Evolutionary conservation across 2,888 invertebrate species (phyloP), one percentile per base, ranked within the genome.

Genomic region (Iselma pallidipennis): DNA sequence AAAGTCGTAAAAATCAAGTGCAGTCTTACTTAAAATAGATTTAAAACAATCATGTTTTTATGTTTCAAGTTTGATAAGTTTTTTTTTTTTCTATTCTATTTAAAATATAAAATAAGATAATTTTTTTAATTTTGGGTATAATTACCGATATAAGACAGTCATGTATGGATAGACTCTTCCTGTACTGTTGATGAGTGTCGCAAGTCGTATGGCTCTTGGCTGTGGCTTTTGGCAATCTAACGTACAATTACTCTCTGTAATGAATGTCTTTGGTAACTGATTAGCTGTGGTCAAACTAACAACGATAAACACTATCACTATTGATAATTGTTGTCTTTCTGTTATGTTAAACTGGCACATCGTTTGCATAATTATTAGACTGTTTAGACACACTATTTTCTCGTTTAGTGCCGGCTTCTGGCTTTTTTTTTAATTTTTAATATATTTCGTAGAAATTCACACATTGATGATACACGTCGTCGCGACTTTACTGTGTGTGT

Each of bases 91-190:
- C 7, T 25, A n/a, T n/a, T n/a, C n/a, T n/a, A n/a, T n/a, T n/a
- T n/a, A n/a, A n/a, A n/a, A n/a, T n/a, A n/a, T n/a, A n/a, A n/a
- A n/a, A n/a, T n/a, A n/a, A n/a, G n/a, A n/a, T 2, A 4, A 3
- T 37, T 16, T 37, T 5, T 37, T 19, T 21, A 37, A 21, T 45
- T 12, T 3, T 21, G 10, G 16, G 16, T 12, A 29, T 29, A 33
- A 14, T 45, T 2, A 62, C 62, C 62, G 57, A 16, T 62, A 55
- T 33, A 62, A 51, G 21, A 58, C 33, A 9, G 54, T 28, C 62
- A 62, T 62, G 16, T 62, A 21, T 2, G 62, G 61, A 4, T 19
- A 31, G 16, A 49, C 29, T 29, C 25, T 25, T 16, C 33, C 29
- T 1, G 25, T 7, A 55, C 29, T 21, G 42, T 58, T 14, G 53